These are phyloP conservation scores for Thalassophryne amazonica DNA, from an alignment of 2,797 vertebrate genomes.

Conservation along the genomic window DNA sequence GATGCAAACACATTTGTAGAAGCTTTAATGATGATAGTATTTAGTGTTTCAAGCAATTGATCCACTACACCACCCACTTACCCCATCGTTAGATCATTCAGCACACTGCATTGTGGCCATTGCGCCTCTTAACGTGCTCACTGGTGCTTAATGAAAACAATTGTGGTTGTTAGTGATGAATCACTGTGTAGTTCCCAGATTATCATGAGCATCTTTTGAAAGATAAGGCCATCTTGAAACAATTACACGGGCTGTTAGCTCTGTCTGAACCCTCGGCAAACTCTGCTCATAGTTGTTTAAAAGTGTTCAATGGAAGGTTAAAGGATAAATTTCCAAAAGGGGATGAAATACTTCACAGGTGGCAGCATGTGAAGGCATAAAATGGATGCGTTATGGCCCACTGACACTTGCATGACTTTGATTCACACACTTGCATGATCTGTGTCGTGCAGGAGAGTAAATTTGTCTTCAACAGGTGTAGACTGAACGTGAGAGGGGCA, in stretches of 20 bases:
- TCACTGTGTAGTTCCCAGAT: background rate
- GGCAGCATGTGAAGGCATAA: constrained; percentile 17
- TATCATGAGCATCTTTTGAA: constrained; percentile 37
- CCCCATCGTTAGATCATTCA: background rate
- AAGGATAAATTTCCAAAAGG: constrained; percentile 20
- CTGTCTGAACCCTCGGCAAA: constrained; percentile 43
- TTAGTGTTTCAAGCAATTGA: background rate
- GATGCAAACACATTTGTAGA: background rate
- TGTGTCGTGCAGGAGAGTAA: too few species aligned
- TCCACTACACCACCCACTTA: background rate
- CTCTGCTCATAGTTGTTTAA: constrained; percentile 33
- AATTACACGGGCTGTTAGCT: constrained; percentile 68
- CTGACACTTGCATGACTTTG: too few species aligned
- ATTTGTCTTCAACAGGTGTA: too few species aligned
- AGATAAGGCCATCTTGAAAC: constrained; percentile 57
- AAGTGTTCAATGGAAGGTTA: constrained; percentile 23
- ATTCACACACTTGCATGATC: too few species aligned
- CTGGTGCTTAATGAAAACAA: constrained; percentile 1
- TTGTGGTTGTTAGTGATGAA: background rate
- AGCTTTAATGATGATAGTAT: constrained; percentile 11
- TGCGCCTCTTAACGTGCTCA: background rate
- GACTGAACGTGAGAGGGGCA: too few species aligned
- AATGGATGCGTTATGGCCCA: background rate
- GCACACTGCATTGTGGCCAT: background rate
- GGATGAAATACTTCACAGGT: constrained; percentile 32